phyloP scores from a whole-genome alignment of 2,797 vertebrate genomes.

The Gambusia yucatana region DNA sequence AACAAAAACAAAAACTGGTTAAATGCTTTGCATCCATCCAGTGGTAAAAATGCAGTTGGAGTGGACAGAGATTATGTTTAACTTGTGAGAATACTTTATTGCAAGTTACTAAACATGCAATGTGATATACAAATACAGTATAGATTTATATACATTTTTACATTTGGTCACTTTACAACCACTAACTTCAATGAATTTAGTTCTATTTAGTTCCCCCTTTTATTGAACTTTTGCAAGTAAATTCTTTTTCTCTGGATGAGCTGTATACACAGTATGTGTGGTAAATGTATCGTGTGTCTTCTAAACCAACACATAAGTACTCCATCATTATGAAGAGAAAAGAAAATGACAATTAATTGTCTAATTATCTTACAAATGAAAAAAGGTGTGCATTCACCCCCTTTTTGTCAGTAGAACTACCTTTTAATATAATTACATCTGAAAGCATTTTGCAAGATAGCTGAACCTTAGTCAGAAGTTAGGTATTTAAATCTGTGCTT shows the following conservation, averaged over 20 bases:
- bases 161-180: not conserved
- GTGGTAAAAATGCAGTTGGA: not conserved
- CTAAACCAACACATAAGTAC: not conserved
- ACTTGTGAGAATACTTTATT: not conserved
- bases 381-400: not conserved
- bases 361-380: not conserved
- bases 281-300: not conserved
- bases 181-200: not conserved
- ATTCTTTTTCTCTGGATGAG: not conserved
- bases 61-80: not conserved
- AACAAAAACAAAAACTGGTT: constrained; percentile 7
- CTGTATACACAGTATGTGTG: not conserved
- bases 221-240: not conserved
- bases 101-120: not conserved
- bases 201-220: not conserved
- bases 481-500: not conserved
- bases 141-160: not conserved
- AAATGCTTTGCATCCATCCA: not conserved
- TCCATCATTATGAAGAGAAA: not conserved
- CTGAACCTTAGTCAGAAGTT: not conserved
- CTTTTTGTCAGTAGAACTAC: not conserved
- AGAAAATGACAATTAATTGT: not conserved
- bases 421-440: not conserved
- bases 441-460: not conserved
- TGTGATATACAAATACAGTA: not conserved